Evolutionary conservation across 2,888 invertebrate species (phyloP).

Genomic region (Trissolcus japonicus): DNA sequence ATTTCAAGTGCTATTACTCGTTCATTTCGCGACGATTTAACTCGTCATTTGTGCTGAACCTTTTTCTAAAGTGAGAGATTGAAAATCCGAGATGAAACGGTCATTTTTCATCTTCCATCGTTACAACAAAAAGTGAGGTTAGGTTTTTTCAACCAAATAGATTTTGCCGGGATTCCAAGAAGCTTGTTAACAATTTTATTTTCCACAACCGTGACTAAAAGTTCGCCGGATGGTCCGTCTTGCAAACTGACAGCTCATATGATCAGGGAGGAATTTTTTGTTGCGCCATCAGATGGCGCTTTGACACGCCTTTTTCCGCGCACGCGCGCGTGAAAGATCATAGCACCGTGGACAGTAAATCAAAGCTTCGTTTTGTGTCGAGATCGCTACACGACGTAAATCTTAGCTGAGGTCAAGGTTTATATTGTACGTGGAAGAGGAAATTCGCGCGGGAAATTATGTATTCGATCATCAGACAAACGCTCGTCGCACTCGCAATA

Average conservation of each 20-base stretch:
- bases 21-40: no score
- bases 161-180: constrained; percentile 3
- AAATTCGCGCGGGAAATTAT: constrained; percentile 50
- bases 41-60: no score
- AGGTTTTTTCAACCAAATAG: no score
- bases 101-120: no score
- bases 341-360: constrained; percentile 63
- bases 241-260: constrained; percentile 48
- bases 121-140: no score
- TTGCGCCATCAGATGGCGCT: constrained; percentile 42
- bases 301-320: constrained; percentile 45
- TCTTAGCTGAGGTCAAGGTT: constrained; percentile 68
- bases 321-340: constrained; percentile 32
- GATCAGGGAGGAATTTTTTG: constrained; percentile 5
- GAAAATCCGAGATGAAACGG: no score
- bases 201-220: constrained; percentile 54
- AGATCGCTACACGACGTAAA: constrained; percentile 62
- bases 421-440: constrained; percentile 53
- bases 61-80: no score
- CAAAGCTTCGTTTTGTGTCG: constrained; percentile 68
- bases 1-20: no score
- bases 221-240: constrained; percentile 47
- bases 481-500: constrained; percentile 36
- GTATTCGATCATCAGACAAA: constrained; percentile 51
- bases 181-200: no score